Base-by-base conservation (phyloP, 1,140 invertebrate genomes). In the Homalodisca vitripennis region DNA sequence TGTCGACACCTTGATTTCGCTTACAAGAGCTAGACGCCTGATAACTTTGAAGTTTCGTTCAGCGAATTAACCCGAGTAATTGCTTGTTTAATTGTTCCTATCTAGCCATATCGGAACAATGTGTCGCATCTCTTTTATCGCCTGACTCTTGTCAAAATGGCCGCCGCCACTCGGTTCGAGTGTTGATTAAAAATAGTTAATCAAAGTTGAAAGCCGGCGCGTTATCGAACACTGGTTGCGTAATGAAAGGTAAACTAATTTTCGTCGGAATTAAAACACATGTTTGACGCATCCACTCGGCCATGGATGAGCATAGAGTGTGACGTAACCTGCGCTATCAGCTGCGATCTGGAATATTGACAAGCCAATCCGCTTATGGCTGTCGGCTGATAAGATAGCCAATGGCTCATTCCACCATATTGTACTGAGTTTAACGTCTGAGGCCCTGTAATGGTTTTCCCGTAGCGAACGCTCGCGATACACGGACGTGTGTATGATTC, bases 141-240 rank as follows among this genome's bases (percentile, higher is more conserved):
- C 13, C 13, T 29, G 14, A 60, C 48, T 60, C 24, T 22, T 60
- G 55, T 60, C 55, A 60, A 60, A 60, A 60, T 60, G 55, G 55
- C 55, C 2, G 55, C 55, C 14, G 55, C 55, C 14, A 12, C 20
- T 53, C 12, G n/a, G 14, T 51, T 22, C 3, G 22, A 22, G 22
- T 3, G 48, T 41, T 22, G 48, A 51, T 51, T 51, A 51, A 51
- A 6, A 51, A 20, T 6, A 13, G 27, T 3, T 22, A 60, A 27
- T 29, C 22, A 60, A 60, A 29, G 55, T 6, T 41, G 34, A 41
- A 41, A 60, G 6, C 6, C 55, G 22, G 55, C 12, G 10, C 22
- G 14, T 60, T 60, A 60, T 60, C 55, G 27, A 27, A 27, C 6
- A 6, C 26, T 22, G 3, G 55, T 60, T 60, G 55, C 55, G 27